phyloP scores from a whole-genome alignment of 2,113 vertebrate species.

The Sinocyclocheilus anophthalmus region DNA sequence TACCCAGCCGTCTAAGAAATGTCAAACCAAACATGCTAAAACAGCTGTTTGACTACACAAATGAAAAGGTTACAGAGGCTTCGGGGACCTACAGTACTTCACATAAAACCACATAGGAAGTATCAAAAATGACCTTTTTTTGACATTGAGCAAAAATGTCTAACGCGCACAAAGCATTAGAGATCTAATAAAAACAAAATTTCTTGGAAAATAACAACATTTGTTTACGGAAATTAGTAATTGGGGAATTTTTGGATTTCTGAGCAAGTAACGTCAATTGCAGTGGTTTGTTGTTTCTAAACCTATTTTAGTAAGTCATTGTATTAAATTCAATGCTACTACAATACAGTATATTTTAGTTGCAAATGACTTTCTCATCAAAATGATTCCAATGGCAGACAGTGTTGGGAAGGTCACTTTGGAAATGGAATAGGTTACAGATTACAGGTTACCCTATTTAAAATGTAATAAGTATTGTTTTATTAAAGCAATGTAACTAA shows the following conservation, averaged over 20 bases:
- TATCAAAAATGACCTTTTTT: constrained; percentile 25
- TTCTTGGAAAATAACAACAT: neutral
- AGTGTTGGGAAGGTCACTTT: no score
- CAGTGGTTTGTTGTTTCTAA: neutral
- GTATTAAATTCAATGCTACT: neutral
- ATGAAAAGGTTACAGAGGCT: constrained; percentile 57
- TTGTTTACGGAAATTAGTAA: neutral
- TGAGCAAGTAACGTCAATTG: neutral
- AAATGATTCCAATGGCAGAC: no score
- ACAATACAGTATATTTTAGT: neutral
- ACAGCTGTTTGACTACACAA: constrained; percentile 58
- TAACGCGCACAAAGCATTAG: neutral
- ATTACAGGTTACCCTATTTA: no score
- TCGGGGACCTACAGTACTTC: constrained; percentile 40
- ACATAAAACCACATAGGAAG: neutral
- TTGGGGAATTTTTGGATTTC: neutral
- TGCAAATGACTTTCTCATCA: no score
- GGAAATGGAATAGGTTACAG: no score
- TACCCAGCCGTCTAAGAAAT: constrained; percentile 52
- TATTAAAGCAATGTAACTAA: no score
- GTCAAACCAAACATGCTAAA: constrained; percentile 59
- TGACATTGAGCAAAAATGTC: constrained; percentile 18
- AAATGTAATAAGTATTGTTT: no score
- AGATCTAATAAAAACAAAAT: neutral
- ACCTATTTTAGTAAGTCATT: neutral